Percentiles rank a stretch among this genome's conserved stretches.
Conservation (phyloP, 2,888 invertebrate species). For the Amphipyra tragopoginis region DNA sequence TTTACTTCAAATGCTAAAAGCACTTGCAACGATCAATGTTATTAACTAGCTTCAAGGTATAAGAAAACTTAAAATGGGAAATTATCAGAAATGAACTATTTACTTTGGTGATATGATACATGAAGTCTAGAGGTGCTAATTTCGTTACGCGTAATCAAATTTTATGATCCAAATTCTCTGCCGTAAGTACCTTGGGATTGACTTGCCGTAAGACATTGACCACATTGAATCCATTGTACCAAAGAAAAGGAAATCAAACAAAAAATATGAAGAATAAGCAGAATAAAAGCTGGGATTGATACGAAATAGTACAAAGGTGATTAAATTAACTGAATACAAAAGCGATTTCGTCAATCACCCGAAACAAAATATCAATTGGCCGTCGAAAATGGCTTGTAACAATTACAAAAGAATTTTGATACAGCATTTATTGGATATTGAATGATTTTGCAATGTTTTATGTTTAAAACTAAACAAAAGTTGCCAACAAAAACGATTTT, state of each 20-base stretch:
- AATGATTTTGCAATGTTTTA: slow-evolving; percentile 19
- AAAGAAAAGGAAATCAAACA: neutral
- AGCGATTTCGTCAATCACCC: slow-evolving; percentile 25
- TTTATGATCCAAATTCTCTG: no score
- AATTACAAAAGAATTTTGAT: slow-evolving; percentile 35
- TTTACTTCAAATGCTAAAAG: slow-evolving; percentile 17
- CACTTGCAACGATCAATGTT: no score
- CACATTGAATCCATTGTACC: neutral
- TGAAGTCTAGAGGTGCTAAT: no score
- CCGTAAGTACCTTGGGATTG: no score
- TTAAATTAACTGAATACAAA: slow-evolving; percentile 36
- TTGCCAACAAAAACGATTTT: neutral
- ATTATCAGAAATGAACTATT: no score
- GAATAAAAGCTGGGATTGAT: slow-evolving; percentile 6
- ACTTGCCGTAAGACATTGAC: neutral
- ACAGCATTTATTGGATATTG: slow-evolving; percentile 13
- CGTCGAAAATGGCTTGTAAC: slow-evolving; percentile 36
- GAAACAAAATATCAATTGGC: slow-evolving; percentile 36
- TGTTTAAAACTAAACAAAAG: slow-evolving; percentile 2
- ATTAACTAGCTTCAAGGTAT: no score
- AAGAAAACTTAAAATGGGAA: no score
- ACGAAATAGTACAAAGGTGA: slow-evolving; percentile 16
- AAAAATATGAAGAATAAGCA: slow-evolving; percentile 10
- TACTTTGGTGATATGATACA: no score
- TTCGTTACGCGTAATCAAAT: no score